Base-by-base conservation (phyloP, 2,797 vertebrate species). In the Cichlasoma orientale region DNA sequence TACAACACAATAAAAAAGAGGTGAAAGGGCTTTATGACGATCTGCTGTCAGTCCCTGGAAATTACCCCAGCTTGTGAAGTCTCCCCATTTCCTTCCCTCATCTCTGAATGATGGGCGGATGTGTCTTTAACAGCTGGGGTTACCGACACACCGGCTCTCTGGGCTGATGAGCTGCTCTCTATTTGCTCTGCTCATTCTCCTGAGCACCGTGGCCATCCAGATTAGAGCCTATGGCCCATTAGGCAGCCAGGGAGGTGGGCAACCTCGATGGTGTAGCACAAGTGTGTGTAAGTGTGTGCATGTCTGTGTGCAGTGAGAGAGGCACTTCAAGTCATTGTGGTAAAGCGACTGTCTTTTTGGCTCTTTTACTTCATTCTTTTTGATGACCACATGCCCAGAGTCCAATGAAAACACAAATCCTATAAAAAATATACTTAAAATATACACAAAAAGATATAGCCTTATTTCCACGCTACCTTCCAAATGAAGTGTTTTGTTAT, bases 211-310 rank as follows among this genome's bases (percentile, higher is more conserved):
- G 89, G 94, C 91, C 83, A 85, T 88, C 83, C 92, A 94, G 88
- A 95, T 95, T 95, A 96, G 95, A 95, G 94, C 88, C 90, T 78
- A 88, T 66, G 89, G 88, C 86, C 95, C 94, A 96, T 96, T 96
- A 95, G 94, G 92, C 94, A 95, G 93, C 84, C 90, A 92, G 85
- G 89, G 94, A 93, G 90, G 86, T 91, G 90, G 88, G 79, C 81
- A 86, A 88, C 85, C 70, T 82, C 70, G 53, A 61, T 79, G 38
- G 74, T 87, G 82, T 78, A 73, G 75, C 86, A 84, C 80, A 72
- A 81, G 66, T 74, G 83, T 83, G 83, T 75, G 41, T 56, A 75
- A 78, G 70, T 58, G 72, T 77, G 84, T 86, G 85, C 55, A 56
- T 76, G 79, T 75, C 56, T 71, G 61, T 83, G 77, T 83, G 79